Evolutionary conservation across 2,797 vertebrate genomes (phyloP).

Genomic region (Mycteria americana): DNA sequence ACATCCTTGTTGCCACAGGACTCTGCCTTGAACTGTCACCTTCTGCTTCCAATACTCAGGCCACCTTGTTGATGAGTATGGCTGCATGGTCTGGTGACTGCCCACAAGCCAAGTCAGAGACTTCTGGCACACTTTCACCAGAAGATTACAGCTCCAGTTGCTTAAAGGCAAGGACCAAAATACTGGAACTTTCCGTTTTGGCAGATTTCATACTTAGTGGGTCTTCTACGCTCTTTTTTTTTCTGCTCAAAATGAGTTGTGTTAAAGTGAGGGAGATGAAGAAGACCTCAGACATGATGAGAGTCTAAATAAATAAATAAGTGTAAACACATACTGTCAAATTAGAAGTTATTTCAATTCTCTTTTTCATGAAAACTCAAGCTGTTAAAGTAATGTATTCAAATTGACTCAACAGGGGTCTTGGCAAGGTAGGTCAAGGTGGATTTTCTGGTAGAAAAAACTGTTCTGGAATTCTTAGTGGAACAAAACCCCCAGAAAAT

Average conservation of each 20-base stretch:
- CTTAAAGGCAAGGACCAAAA: background rate
- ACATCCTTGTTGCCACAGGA: background rate
- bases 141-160: background rate
- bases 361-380: constrained; percentile 32
- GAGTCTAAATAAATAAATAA: background rate
- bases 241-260: background rate
- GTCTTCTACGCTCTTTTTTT: background rate
- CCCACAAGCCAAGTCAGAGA: background rate
- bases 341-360: constrained; percentile 35
- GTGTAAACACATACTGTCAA: background rate
- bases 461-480: background rate
- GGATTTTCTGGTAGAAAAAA: constrained; percentile 31
- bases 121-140: background rate
- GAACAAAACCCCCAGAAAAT: constrained; percentile 10
- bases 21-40: background rate
- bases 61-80: background rate
- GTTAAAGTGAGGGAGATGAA: background rate
- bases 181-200: background rate
- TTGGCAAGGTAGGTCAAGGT: constrained; percentile 44
- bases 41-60: background rate
- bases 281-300: background rate
- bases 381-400: constrained; percentile 21
- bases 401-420: constrained; percentile 27
- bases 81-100: background rate
- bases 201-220: background rate